Conservation (phyloP, 2,113 vertebrate genomes). For the Egretta garzetta region DNA sequence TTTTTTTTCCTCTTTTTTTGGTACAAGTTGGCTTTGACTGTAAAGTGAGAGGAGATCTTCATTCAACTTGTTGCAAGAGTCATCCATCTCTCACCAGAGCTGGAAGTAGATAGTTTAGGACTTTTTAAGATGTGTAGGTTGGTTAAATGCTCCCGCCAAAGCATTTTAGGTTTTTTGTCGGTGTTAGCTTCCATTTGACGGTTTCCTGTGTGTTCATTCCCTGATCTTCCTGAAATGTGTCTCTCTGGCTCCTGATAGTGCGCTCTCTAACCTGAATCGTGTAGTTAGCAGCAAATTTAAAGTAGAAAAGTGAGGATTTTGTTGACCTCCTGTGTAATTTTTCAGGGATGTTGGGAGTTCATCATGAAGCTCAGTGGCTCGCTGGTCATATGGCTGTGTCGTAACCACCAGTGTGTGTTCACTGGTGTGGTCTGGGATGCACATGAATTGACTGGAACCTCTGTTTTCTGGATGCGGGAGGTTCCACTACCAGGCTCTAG, state of each 20-base stretch:
- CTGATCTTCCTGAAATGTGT: neutral
- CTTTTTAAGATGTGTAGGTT: neutral
- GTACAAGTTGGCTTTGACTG: neutral
- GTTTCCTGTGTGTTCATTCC: neutral
- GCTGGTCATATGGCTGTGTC: rapidly evolving
- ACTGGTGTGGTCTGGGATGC: neutral
- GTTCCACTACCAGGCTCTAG: neutral
- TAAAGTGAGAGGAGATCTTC: neutral
- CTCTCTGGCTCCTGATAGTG: neutral
- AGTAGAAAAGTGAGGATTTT: neutral
- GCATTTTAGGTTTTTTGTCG: neutral
- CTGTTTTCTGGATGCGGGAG: neutral
- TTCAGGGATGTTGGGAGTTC: neutral
- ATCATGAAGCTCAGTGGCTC: neutral
- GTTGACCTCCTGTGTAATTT: neutral
- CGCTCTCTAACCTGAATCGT: neutral
- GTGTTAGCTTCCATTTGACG: neutral
- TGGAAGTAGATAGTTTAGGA: neutral
- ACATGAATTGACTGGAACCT: neutral
- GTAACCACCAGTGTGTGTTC: neutral
- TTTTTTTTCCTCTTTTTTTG: no score
- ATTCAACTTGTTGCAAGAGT: neutral
- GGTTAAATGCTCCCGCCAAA: neutral
- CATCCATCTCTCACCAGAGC: neutral
- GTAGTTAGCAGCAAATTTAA: neutral